Base-by-base conservation (phyloP, 2,888 invertebrate genomes). In the Diachrysia chrysitis region DNA sequence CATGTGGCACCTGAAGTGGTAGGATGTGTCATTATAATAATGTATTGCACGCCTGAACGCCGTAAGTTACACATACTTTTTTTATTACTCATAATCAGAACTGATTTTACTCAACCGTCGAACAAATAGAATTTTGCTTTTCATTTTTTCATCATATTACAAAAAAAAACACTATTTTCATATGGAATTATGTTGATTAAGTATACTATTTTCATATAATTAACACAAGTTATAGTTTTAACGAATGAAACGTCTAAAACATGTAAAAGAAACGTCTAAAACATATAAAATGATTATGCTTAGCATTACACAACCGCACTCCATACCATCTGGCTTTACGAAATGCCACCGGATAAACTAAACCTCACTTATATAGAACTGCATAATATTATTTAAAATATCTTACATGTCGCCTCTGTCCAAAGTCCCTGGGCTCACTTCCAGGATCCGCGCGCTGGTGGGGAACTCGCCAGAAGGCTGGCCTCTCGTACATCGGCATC, bases 391-490 rank as follows among this genome's bases (percentile, higher is more conserved):
- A 57, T 51, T 32, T 35, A 62, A 71, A 66, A 66, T 63, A 56
- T 63, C 87, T 86, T 84, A 93, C 92, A 82, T 83, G 81, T 77
- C 79, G 85, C 59, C 84, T 81, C 69, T 89, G 89, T 58, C 89
- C 86, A 71, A 89, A 90, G 71, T 86, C 86, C 66, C 92, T 88
- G 57, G 88, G 82, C 69, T 90, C 93, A 66, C 94, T 91, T 56
- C 92, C 96, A 68, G 96, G 95, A 74, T 95, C 95, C 2, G 71
- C 86, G 12, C 95, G 89, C 73, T 90, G 90, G 76, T 92, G 91
- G 9, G 96, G 96, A 54, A 96, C 91, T 48, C 96, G 93, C 96
- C 96, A 97, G 90, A 97, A 97, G 57, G 96, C 93, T 58, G 96
- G 96, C 79, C 96, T 93, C 87, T 96, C 96, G 89, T 96, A 96